phyloP scores from a whole-genome alignment of 2,113 vertebrate species.

The Brevimyrus niger region DNA sequence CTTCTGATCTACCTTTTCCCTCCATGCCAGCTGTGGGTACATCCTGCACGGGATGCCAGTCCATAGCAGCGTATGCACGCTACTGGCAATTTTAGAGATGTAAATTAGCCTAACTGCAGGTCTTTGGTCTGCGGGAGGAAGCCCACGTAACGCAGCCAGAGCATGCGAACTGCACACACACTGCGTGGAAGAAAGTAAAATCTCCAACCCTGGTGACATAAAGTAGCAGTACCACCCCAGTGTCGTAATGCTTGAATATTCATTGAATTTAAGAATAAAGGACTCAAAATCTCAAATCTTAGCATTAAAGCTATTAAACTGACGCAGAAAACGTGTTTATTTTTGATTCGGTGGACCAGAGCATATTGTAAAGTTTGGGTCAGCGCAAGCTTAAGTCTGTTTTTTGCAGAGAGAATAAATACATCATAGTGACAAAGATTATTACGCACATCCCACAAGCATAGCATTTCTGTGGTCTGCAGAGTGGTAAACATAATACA shows the following conservation, averaged over 20 bases:
- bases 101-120: neutral
- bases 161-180: neutral
- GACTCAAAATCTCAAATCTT: neutral
- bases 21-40: too few species aligned
- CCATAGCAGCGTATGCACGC: neutral
- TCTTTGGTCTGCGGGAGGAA: neutral
- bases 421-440: neutral
- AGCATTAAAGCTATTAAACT: neutral
- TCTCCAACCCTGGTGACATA: neutral
- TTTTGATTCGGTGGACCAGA: constrained; percentile 30
- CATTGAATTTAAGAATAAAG: neutral
- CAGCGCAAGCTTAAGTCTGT: constrained; percentile 40
- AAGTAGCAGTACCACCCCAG: neutral
- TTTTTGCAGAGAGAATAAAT: constrained; percentile 26
- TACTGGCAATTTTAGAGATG: neutral
- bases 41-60: neutral
- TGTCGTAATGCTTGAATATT: neutral
- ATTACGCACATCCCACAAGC: neutral
- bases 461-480: neutral
- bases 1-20: too few species aligned
- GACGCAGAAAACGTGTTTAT: constrained; percentile 4
- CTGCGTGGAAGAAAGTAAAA: neutral
- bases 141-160: neutral
- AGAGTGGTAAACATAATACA: constrained; percentile 15
- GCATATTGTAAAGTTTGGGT: constrained; percentile 38